Evolutionary conservation across 2,888 invertebrate species (phyloP).

Genomic region (Cynaeus angustus): DNA sequence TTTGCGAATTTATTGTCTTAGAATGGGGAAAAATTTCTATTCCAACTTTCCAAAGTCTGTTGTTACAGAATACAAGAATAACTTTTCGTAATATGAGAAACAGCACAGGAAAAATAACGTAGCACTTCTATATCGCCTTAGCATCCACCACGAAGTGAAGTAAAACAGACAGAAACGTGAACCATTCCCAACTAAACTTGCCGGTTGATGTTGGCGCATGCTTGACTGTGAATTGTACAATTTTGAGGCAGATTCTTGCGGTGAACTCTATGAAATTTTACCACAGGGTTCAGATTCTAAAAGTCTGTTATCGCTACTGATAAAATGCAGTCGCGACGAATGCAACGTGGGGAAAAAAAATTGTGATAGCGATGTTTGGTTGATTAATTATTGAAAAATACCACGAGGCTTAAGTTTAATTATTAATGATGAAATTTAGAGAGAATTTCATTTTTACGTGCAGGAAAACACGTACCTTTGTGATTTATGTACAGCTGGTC

Average conservation of each 20-base stretch:
- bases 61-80: neutral
- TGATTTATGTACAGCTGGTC: too few relatives aligned
- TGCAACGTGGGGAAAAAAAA: neutral
- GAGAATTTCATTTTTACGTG: too few relatives aligned
- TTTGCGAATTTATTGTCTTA: constrained; percentile 3
- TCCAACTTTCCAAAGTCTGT: constrained; percentile 1
- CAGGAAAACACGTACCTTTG: too few relatives aligned
- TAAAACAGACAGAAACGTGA: constrained; percentile 8
- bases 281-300: neutral
- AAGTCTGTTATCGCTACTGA: neutral
- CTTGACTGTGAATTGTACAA: constrained; percentile 26
- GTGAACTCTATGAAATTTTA: neutral
- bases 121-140: constrained; percentile 20
- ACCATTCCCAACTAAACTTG: constrained; percentile 37
- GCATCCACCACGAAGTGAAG: constrained; percentile 39
- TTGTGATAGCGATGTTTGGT: neutral
- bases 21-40: neutral
- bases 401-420: neutral
- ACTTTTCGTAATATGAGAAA: neutral
- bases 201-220: constrained; percentile 43
- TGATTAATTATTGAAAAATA: constrained; percentile 6
- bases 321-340: neutral
- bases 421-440: too few relatives aligned
- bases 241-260: constrained; percentile 11
- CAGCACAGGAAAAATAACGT: constrained; percentile 29